Percentiles rank a stretch among this genome's conserved stretches.
phyloP scores from a whole-genome alignment of 2,113 vertebrate genomes.

The Xiphophorus couchianus region DNA sequence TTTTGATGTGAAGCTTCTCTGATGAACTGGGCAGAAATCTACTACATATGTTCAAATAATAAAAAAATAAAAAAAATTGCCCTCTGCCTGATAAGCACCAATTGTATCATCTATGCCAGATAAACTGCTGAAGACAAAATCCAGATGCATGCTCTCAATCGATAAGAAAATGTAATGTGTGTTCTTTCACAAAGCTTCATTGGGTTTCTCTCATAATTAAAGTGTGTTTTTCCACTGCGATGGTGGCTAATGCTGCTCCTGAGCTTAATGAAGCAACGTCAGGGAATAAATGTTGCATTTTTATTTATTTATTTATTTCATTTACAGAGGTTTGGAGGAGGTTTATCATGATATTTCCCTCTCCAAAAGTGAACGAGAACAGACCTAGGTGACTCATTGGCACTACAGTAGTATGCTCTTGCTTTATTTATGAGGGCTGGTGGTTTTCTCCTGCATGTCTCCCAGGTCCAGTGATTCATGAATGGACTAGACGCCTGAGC shows the following conservation, averaged over 20 bases:
- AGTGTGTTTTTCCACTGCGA: constrained; percentile 9
- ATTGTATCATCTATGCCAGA: constrained; percentile 58
- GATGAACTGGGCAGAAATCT: constrained; percentile 64
- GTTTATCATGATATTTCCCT: constrained; percentile 63
- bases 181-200: constrained; percentile 55
- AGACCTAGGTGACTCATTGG: constrained; percentile 74
- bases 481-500: constrained; percentile 77
- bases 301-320: constrained; percentile 24
- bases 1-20: constrained; percentile 77
- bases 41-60: constrained; percentile 65
- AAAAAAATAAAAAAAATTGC: constrained; percentile 13
- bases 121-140: constrained; percentile 60
- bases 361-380: constrained; percentile 70
- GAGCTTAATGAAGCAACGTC: constrained; percentile 21
- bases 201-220: constrained; percentile 32
- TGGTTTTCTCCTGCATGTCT: constrained; percentile 73
- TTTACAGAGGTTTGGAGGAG: constrained; percentile 35
- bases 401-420: constrained; percentile 71
- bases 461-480: constrained; percentile 80
- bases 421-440: constrained; percentile 81
- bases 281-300: constrained; percentile 24
- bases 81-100: constrained; percentile 42
- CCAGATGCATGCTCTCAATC: constrained; percentile 51
- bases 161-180: constrained; percentile 63
- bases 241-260: constrained; percentile 22